Base-by-base conservation (phyloP, 2,113 vertebrate species). In the Equus przewalskii region DNA sequence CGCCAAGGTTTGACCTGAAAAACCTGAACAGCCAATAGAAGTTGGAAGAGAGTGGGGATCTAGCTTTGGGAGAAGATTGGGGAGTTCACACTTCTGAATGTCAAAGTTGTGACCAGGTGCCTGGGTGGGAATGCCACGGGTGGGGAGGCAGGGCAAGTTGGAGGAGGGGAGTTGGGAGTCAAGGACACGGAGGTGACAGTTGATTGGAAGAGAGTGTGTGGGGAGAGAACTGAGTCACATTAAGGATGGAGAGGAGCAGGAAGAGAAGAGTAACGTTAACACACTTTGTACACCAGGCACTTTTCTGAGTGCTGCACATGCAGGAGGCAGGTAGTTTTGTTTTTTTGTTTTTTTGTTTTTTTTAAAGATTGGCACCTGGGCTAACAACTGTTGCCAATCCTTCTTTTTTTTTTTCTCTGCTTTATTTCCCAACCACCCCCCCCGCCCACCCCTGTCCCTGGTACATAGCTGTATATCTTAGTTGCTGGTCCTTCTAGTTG, bases 141-240 rank as follows among this genome's bases (percentile, higher is more conserved):
- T 11, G 21, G 11, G 51, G 44, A 13, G 16, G n/a, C 28, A n/a
- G 64, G 64, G 12, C 30, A 8, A 0, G 14, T 9, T 36, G 36
- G 16, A 12, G 15, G 13, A 36, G 36, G 36, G 73, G 82, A 64
- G 15, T 11, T 44, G 56, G 87, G 84, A 26, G 46, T 78, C 16
- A 1, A 1, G 1, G 18, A 19, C 2, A 15, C 6, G 33, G 72
- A 79, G 67, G 46, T 24, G 36, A 58, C 9, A 1, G 13, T 21
- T 76, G 21, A 21, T 14, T 83, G 54, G 73, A 46, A 26, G 85
- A 49, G 2, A 3, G 22, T 7, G 28, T n/a, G 10, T 65, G 44
- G 73, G 44, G 73, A 46, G 60, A 44, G 75, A 51, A 19, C 21
- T 8, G 49, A 24, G 49, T 30, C 69, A 26, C 89, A 30, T 90